Percentiles rank a stretch among this genome's conserved stretches.
These are phyloP conservation scores for Euphysa ruthae DNA, from an alignment of 30 jellyfish, hydroid and myxozoan species.

Conservation along the genomic window DNA sequence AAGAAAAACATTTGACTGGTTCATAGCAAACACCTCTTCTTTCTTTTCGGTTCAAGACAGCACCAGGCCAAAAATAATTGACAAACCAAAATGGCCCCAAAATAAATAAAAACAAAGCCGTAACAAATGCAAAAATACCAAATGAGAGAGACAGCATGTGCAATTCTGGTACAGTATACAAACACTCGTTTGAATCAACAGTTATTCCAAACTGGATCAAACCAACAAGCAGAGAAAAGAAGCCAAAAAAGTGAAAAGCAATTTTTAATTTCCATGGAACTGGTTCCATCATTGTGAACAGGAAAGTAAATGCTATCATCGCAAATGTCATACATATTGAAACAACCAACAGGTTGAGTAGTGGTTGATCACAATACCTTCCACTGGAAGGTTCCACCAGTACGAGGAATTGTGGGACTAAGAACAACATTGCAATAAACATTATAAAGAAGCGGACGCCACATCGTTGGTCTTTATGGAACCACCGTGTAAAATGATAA, in stretches of 20 bases:
- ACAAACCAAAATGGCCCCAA: conserved; percentile 79
- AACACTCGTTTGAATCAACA: conserved; percentile 63
- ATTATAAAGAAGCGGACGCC: conserved; percentile 45
- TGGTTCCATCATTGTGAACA: conserved; percentile 95
- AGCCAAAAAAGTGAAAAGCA: conserved; percentile 90
- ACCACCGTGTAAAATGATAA: conserved; percentile 67
- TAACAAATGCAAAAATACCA: conserved; percentile 57
- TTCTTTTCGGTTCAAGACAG: conserved; percentile 64
- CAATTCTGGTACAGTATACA: conserved; percentile 47
- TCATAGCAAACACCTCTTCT: conserved; percentile 90
- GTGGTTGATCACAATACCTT: conserved; percentile 71
- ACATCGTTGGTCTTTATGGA: conserved; percentile 64
- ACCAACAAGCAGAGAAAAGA: conserved; percentile 74
- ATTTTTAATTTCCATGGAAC: conserved; percentile 90
- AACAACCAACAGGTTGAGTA: conserved; percentile 46
- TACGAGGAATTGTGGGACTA: conserved; percentile 54
- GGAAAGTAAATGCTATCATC: conserved; percentile 69
- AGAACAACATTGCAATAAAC: conserved; percentile 31
- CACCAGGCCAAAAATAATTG: conserved; percentile 80
- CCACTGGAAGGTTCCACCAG: conserved; percentile 40
- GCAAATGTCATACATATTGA: conserved; percentile 78
- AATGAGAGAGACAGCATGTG: conserved; percentile 59
- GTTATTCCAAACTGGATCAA: conserved; percentile 77
- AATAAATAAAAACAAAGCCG: conserved; percentile 53
- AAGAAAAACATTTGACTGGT: conserved; percentile 80